Conservation (phyloP, 2,888 invertebrate genomes). For the Seira musarum region DNA sequence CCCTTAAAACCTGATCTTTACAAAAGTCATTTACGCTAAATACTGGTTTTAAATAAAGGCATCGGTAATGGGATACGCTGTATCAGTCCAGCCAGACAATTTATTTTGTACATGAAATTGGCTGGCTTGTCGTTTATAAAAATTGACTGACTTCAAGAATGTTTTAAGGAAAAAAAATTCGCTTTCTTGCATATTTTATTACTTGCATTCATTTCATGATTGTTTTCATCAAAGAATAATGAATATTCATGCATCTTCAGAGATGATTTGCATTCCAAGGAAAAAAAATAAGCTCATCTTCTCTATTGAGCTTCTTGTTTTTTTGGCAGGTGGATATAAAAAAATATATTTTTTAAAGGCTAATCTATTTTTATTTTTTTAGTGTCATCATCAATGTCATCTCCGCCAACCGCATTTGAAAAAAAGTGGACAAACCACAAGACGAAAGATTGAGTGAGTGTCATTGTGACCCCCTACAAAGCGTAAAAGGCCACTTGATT, state of each 20-base stretch:
- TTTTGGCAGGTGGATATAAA: neutral
- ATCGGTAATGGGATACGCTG: conserved; percentile 20
- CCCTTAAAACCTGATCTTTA: conserved; percentile 37
- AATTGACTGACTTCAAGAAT: conserved; percentile 38
- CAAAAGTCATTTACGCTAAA: conserved; percentile 38
- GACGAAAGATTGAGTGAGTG: neutral
- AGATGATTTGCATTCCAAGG: neutral
- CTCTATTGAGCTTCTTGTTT: neutral
- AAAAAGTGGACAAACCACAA: neutral
- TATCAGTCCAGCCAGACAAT: neutral
- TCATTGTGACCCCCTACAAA: conserved; percentile 17
- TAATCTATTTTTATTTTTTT: neutral
- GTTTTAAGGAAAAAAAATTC: too few species aligned
- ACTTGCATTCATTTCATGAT: neutral
- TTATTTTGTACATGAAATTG: conserved; percentile 22
- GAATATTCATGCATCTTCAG: neutral
- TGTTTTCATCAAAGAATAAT: neutral
- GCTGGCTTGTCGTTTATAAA: neutral
- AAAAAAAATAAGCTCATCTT: neutral
- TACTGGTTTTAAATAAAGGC: conserved; percentile 43
- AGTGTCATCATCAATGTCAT: neutral
- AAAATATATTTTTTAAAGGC: too few species aligned
- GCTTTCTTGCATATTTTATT: neutral
- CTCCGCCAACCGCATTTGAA: neutral
- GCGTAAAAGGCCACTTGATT: neutral